phyloP scores from a whole-genome alignment of 2,113 vertebrate species.

The Lipophrys pholis region DNA sequence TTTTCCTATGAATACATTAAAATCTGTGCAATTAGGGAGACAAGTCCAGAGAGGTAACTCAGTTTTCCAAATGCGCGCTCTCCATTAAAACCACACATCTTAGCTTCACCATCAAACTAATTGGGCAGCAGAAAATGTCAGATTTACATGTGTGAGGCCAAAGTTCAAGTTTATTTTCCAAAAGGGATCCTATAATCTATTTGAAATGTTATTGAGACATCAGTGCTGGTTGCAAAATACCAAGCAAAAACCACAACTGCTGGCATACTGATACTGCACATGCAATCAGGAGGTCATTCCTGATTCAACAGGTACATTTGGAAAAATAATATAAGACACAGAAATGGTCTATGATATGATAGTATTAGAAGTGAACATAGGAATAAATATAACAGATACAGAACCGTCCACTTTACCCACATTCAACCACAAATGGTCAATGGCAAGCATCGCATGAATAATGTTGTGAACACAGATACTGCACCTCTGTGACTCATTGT shows the following conservation, averaged over 20 bases:
- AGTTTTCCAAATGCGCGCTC: not conserved
- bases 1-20: not conserved
- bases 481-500: too few species aligned
- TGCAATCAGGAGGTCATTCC: too few species aligned
- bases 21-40: not conserved
- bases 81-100: not conserved
- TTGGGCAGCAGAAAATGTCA: not conserved
- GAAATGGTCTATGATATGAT: too few species aligned
- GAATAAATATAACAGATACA: too few species aligned
- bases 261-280: too few species aligned
- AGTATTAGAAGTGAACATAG: too few species aligned
- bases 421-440: too few species aligned
- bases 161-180: not conserved
- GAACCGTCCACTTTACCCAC: too few species aligned
- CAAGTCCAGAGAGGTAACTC: not conserved
- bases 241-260: not conserved
- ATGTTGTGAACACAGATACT: too few species aligned
- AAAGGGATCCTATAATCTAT: not conserved
- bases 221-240: not conserved
- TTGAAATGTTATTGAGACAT: not conserved
- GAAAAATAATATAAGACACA: too few species aligned
- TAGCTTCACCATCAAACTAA: not conserved
- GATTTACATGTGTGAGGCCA: not conserved
- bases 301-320: too few species aligned
- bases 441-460: too few species aligned